Evolutionary conservation across 2,797 vertebrate genomes (phyloP).

Genomic region (Xiphorhynchus erythropygius): DNA sequence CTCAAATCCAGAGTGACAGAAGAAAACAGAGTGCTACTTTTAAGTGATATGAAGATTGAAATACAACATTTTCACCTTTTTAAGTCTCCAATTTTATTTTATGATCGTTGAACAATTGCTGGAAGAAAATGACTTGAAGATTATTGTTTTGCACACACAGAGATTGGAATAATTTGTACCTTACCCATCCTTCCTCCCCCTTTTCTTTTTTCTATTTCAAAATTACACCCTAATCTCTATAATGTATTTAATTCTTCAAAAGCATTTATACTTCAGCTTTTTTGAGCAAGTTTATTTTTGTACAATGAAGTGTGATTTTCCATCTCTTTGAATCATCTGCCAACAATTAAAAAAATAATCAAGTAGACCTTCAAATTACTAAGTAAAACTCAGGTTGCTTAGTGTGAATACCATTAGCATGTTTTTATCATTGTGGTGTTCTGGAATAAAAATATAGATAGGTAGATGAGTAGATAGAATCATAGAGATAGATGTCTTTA

Average conservation of each 20-base stretch:
- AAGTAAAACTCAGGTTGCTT: background rate
- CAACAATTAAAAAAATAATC: constrained; percentile 12
- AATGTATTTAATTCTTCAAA: constrained; percentile 1
- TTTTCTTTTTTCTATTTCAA: background rate
- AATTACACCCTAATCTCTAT: background rate
- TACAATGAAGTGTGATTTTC: background rate
- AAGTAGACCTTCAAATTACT: background rate
- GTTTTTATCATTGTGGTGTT: background rate
- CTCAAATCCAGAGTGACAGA: background rate
- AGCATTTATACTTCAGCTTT: background rate
- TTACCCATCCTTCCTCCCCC: rapidly evolving
- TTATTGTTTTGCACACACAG: background rate
- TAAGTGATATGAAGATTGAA: background rate
- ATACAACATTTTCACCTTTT: background rate
- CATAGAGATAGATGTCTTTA: background rate
- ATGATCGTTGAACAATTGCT: background rate
- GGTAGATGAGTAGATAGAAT: background rate
- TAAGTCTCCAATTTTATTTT: background rate
- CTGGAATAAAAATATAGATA: background rate
- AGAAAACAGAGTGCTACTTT: background rate
- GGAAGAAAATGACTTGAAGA: background rate
- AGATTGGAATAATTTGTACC: background rate
- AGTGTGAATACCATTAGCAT: background rate
- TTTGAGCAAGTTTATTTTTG: background rate
- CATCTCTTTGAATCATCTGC: background rate